Evolutionary conservation across 2,113 vertebrate genomes (phyloP), one percentile per base, ranked within the genome.

Genomic region (Actinemys pallida): DNA sequence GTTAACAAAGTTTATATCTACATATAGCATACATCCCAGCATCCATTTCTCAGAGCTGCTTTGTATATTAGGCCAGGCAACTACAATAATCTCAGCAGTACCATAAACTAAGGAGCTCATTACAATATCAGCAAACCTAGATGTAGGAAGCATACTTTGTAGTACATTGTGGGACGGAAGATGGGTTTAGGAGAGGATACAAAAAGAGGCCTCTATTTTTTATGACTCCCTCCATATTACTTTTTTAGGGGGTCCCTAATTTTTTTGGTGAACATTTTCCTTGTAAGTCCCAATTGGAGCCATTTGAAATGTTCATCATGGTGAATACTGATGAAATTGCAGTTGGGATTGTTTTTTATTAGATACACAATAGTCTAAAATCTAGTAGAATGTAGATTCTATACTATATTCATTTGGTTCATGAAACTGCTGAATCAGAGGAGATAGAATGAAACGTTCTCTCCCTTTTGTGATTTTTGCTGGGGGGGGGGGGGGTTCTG

Each of bases 401-500:
- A 29, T 27, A 42, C 31, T 0, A 0, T 13, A 87, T 87, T 89
- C 6, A 57, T 25, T 93, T 88, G 29, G 17, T 62, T 95, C 35
- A 79, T 59, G 75, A 80, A 84, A 57, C 57, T 24, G 75, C 31
- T 0, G 0, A 42, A 85, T 83, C 19, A 19, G 62, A 84, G 19
- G 39, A 83, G 65, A 76, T 39, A 39, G 62, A 90, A 76, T 14
- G 1, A 83, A 57, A 19, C 25, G 0, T 31, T 25, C 35, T 78
- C 52, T 20, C 7, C 45, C 3, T 4, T 9, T 49, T 31, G 25
- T 0, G 8, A 24, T 47, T 35, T 79, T 12, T 59, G 0, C 69
- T 31, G 35, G 50, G 50, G 3, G 50, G n/a, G 39, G 39, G 39
- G 39, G 39, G 39, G 39, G 39, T 39, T 10, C 25, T 31, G n/a